These are phyloP conservation scores for Venustaconcha ellipsiformis DNA, from an alignment of 1,140 invertebrate species.

Conservation along the genomic window DNA sequence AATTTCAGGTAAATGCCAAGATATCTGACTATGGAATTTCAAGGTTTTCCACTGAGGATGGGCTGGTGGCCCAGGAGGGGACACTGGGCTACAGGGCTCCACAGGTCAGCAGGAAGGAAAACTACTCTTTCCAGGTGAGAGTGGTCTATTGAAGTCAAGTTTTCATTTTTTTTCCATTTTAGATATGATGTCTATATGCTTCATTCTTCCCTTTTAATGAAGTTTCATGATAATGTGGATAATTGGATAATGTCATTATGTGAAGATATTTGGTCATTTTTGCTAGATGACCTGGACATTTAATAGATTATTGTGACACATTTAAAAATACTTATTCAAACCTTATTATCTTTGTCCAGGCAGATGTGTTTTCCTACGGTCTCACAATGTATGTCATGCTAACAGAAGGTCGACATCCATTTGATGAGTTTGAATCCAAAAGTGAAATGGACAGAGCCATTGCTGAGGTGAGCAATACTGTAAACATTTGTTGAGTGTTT, in stretches of 20 bases:
- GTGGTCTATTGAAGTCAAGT: background rate
- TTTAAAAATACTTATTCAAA: background rate
- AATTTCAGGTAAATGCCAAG: conserved; percentile 63
- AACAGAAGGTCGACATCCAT: conserved; percentile 59
- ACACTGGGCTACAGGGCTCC: conserved; percentile 64
- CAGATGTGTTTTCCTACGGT: conserved; percentile 64
- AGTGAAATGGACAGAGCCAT: conserved; percentile 62
- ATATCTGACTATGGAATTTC: conserved; percentile 67
- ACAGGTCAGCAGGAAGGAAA: conserved; percentile 60
- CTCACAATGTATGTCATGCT: conserved; percentile 59
- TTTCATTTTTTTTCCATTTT: too few species aligned
- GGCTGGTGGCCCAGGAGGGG: conserved; percentile 58
- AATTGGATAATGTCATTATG: background rate
- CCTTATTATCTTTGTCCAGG: conserved; percentile 39
- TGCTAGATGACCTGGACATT: background rate
- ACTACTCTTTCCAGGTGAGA: conserved; percentile 60
- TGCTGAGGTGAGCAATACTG: conserved; percentile 42
- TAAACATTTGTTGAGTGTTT: conserved; percentile 1
- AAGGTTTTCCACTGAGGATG: conserved; percentile 57
- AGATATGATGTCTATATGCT: background rate
- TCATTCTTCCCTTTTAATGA: background rate
- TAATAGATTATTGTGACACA: background rate
- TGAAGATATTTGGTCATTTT: background rate
- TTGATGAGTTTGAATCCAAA: conserved; percentile 55
- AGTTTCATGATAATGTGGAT: background rate